Evolutionary conservation across 2,888 invertebrate species (phyloP).

Genomic region (Drosophila tripunctata): DNA sequence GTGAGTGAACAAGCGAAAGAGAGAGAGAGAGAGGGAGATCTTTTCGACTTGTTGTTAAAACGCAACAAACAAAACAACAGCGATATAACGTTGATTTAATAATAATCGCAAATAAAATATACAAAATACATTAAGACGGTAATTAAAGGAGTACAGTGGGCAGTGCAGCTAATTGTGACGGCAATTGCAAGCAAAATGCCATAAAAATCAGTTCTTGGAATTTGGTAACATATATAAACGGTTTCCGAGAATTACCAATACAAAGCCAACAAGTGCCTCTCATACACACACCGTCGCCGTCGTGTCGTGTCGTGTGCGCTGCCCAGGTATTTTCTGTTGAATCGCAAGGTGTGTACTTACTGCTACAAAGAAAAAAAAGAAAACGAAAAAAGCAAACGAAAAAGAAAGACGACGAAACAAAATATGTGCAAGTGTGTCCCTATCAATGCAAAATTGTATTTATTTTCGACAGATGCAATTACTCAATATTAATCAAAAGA

Average conservation of each 20-base stretch:
- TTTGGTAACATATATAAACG: conserved; percentile 70
- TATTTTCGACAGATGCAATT: conserved; percentile 1
- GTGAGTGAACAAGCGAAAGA: conserved; percentile 32
- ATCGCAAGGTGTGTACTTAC: conserved; percentile 52
- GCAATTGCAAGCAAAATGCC: conserved; percentile 59
- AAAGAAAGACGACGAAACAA: no score
- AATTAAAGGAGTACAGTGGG: no score
- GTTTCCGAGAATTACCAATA: conserved; percentile 75
- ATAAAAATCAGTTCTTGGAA: conserved; percentile 70
- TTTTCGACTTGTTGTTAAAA: conserved; percentile 32
- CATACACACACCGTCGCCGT: conserved; percentile 17
- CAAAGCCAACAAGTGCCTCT: conserved; percentile 70
- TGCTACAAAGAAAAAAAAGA: conserved; percentile 1
- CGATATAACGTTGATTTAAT: conserved; percentile 17
- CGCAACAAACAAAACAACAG: conserved; percentile 39
- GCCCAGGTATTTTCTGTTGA: conserved; percentile 49
- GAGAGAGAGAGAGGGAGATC: conserved; percentile 29
- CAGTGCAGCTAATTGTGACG: conserved; percentile 15
- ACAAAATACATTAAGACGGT: background rate
- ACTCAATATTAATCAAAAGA: background rate
- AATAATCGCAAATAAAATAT: background rate
- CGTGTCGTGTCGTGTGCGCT: no score
- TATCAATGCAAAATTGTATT: conserved; percentile 10
- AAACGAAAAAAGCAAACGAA: background rate
- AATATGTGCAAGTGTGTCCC: conserved; percentile 29